Evolutionary conservation across 2,797 vertebrate species (phyloP).

Genomic region (Anas capensis): DNA sequence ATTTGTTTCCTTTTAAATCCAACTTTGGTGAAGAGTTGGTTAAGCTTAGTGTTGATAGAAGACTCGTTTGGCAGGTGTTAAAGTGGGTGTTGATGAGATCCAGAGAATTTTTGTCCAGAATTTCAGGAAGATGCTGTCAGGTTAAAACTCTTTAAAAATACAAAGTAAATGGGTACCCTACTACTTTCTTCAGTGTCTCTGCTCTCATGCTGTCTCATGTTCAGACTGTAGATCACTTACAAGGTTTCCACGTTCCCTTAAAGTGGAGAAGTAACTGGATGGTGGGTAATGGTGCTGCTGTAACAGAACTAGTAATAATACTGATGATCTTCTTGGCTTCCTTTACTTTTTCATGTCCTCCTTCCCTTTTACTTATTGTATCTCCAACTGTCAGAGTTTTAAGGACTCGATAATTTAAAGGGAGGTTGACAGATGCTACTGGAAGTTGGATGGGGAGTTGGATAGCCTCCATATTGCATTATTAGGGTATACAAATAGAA

Average conservation of each 20-base stretch:
- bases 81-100: conserved; percentile 17
- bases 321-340: neutral
- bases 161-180: neutral
- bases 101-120: neutral
- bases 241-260: neutral
- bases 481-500: neutral
- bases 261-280: neutral
- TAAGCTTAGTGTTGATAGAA: conserved; percentile 1
- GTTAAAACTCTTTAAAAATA: neutral
- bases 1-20: neutral
- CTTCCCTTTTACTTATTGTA: neutral
- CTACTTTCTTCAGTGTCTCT: neutral
- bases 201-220: neutral
- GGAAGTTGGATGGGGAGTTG: neutral
- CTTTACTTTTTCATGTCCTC: neutral
- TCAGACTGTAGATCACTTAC: neutral
- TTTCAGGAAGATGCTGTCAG: neutral
- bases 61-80: neutral
- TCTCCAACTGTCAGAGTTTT: neutral
- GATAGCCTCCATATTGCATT: neutral
- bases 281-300: neutral
- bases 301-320: neutral
- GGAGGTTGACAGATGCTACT: neutral
- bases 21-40: neutral
- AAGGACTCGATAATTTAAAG: neutral